phyloP scores from a whole-genome alignment of 2,888 invertebrate genomes.

The Sarcophaga caerulescens region DNA sequence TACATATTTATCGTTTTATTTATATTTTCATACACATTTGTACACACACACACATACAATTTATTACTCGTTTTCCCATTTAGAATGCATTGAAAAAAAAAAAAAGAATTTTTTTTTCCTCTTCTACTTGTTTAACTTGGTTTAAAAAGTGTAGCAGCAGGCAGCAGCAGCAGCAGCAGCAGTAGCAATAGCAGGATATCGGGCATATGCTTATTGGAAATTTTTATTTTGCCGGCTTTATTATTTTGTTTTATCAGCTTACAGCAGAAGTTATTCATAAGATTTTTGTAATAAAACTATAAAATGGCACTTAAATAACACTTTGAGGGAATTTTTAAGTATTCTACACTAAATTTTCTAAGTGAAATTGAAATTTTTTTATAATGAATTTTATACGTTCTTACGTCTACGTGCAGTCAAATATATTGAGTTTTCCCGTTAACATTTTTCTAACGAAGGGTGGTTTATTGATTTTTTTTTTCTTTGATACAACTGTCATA shows the following conservation, averaged over 20 bases:
- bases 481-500: slow-evolving; percentile 33
- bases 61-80: background rate
- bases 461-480: slow-evolving; percentile 79
- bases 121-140: slow-evolving; percentile 50
- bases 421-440: slow-evolving; percentile 77
- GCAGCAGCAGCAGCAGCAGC: background rate
- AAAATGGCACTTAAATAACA: slow-evolving; percentile 65
- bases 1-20: background rate
- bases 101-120: slow-evolving; percentile 4
- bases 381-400: slow-evolving; percentile 67
- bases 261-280: slow-evolving; percentile 65
- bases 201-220: slow-evolving; percentile 65
- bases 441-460: slow-evolving; percentile 77
- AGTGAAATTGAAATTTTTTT: slow-evolving; percentile 65
- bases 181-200: slow-evolving; percentile 18
- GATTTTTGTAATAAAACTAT: slow-evolving; percentile 65
- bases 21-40: slow-evolving; percentile 1
- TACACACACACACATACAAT: background rate
- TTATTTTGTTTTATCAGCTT: slow-evolving; percentile 58
- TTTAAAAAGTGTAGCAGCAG: slow-evolving; percentile 41
- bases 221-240: slow-evolving; percentile 63
- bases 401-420: slow-evolving; percentile 74
- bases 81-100: no score
- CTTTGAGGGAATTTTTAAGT: slow-evolving; percentile 62
- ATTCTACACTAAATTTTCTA: slow-evolving; percentile 68